A percentile compares a stretch with the other conserved stretches of the same genome.
phyloP scores from a whole-genome alignment of 2,797 vertebrate genomes.

The Erethizon dorsatum region DNA sequence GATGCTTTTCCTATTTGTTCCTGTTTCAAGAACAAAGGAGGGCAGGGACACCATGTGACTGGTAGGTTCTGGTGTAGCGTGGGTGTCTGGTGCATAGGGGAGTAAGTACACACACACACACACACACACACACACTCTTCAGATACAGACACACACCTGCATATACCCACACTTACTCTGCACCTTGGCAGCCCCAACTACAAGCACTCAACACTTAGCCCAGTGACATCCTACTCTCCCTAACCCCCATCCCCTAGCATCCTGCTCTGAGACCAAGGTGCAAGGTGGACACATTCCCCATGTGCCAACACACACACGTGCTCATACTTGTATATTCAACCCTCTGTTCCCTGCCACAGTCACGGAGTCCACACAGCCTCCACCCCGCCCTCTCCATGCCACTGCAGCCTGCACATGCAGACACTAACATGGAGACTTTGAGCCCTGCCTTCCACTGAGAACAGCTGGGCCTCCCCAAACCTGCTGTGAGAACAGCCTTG shows the following conservation, averaged over 20 bases:
- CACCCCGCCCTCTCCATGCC: neutral
- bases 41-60: neutral
- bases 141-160: neutral
- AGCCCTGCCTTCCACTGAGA: constrained; percentile 9
- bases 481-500: neutral
- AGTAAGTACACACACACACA: neutral
- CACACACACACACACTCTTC: neutral
- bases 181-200: neutral
- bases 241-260: neutral
- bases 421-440: neutral
- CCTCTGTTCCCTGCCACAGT: neutral
- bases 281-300: neutral
- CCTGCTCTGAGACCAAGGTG: neutral
- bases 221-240: neutral
- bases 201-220: neutral
- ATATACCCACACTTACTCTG: neutral
- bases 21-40: neutral
- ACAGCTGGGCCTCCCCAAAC: constrained; percentile 8
- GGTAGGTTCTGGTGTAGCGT: neutral
- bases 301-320: neutral
- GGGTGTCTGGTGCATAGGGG: neutral
- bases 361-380: neutral
- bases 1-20: neutral
- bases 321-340: neutral
- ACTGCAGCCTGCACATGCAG: neutral